Percentiles rank a stretch among this genome's conserved stretches.
Evolutionary conservation across 2,888 invertebrate genomes (phyloP).

Genomic region (Sinohyriopsis cumingii): DNA sequence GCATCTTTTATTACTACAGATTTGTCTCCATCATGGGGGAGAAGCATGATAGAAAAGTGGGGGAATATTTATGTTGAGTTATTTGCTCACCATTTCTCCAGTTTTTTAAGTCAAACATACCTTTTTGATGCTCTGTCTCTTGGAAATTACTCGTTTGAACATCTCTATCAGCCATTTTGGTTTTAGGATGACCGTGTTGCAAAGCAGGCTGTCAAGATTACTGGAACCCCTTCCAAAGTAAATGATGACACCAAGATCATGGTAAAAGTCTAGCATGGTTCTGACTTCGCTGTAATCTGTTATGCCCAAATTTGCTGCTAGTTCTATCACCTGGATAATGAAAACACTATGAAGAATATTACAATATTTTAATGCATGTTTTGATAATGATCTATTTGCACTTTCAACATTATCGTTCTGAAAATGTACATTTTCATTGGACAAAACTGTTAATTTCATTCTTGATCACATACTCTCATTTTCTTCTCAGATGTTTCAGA

Average conservation of each 20-base stretch:
- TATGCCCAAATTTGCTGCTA: constrained; percentile 66
- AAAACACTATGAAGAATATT: neutral
- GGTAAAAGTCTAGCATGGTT: constrained; percentile 71
- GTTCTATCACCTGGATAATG: constrained; percentile 63
- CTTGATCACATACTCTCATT: too few species aligned
- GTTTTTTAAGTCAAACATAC: too few species aligned
- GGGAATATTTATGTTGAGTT: too few species aligned
- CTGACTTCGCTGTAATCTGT: constrained; percentile 63
- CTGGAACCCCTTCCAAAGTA: constrained; percentile 60
- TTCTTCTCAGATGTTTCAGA: too few species aligned
- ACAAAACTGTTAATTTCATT: too few species aligned
- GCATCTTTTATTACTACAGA: too few species aligned
- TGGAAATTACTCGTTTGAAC: constrained; percentile 56
- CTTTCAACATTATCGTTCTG: too few species aligned
- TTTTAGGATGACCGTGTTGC: constrained; percentile 69
- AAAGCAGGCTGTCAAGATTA: constrained; percentile 57
- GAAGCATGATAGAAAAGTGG: too few species aligned
- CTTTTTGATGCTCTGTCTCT: constrained; percentile 6
- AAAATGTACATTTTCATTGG: too few species aligned
- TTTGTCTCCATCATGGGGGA: too few species aligned
- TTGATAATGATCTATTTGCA: too few species aligned
- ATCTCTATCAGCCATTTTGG: constrained; percentile 71
- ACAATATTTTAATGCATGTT: neutral
- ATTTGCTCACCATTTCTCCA: too few species aligned
- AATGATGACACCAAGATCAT: constrained; percentile 70